Evolutionary conservation across 2,888 invertebrate genomes (phyloP).

Genomic region (Nomada fabriciana): DNA sequence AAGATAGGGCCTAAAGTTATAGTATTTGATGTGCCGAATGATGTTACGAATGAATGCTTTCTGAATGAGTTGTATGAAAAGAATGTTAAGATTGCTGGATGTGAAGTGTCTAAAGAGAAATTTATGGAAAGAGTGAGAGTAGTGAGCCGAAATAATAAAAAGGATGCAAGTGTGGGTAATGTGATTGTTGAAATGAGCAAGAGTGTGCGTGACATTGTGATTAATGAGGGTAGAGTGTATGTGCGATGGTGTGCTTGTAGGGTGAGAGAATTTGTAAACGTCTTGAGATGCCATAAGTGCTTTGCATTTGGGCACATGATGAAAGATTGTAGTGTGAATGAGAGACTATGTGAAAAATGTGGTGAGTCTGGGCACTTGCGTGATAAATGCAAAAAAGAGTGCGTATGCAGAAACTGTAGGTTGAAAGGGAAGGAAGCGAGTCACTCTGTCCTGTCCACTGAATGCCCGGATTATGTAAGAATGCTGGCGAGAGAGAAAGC

Average conservation of each 20-base stretch:
- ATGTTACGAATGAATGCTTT: neutral
- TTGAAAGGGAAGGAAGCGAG: neutral
- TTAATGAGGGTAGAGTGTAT: conserved; percentile 4
- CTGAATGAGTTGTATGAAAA: conserved; percentile 18
- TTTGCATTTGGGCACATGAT: conserved; percentile 4
- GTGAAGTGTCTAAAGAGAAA: no score
- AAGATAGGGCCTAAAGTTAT: neutral
- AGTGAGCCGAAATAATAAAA: no score
- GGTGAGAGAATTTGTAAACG: no score
- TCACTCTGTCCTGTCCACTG: neutral
- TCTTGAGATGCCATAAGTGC: no score
- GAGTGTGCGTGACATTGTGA: neutral
- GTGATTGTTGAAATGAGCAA: neutral
- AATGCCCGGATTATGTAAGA: conserved; percentile 3
- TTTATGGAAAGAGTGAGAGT: no score
- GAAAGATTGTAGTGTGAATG: conserved; percentile 6
- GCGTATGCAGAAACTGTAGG: neutral
- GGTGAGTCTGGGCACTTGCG: neutral
- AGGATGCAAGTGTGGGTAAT: neutral
- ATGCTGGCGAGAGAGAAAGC: neutral
- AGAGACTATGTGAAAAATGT: conserved; percentile 3
- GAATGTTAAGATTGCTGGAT: neutral
- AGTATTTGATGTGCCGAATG: conserved; percentile 19
- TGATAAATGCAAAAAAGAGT: neutral
- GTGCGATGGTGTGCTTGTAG: no score